A percentile compares a stretch with the other conserved stretches of the same genome.
Evolutionary conservation across 2,797 vertebrate species (phyloP).

Genomic region (Graptemys geographica): DNA sequence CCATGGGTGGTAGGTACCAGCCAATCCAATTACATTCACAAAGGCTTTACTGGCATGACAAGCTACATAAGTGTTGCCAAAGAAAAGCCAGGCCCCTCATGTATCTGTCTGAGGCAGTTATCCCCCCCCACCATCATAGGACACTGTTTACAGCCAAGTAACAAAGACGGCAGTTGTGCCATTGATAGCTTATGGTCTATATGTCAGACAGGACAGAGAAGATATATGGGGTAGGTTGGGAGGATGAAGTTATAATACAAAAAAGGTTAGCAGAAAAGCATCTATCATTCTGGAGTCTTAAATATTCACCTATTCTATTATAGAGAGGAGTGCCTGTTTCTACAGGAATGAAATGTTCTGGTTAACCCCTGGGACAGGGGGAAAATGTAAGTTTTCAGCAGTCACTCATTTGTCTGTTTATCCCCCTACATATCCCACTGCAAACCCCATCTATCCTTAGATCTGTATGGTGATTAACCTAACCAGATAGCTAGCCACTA

Average conservation of each 20-base stretch:
- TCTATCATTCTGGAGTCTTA: not conserved
- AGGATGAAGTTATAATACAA: not conserved
- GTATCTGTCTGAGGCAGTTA: not conserved
- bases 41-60: not conserved
- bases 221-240: not conserved
- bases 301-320: not conserved
- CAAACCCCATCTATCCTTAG: not conserved
- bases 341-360: not conserved
- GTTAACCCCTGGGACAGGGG: not conserved
- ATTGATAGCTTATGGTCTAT: not conserved
- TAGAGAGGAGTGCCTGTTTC: not conserved
- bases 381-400: not conserved
- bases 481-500: not conserved
- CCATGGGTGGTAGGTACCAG: not conserved
- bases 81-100: not conserved
- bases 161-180: not conserved
- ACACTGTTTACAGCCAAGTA: not conserved
- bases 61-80: not conserved
- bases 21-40: not conserved
- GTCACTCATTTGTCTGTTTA: not conserved
- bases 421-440: not conserved
- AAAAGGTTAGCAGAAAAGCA: not conserved
- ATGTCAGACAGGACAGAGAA: not conserved
- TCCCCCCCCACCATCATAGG: too few relatives aligned
- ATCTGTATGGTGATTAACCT: not conserved